Percentiles rank a stretch among this genome's conserved stretches.
Evolutionary conservation across 2,888 invertebrate species (phyloP).

Genomic region (Drosophila subsilvestris): DNA sequence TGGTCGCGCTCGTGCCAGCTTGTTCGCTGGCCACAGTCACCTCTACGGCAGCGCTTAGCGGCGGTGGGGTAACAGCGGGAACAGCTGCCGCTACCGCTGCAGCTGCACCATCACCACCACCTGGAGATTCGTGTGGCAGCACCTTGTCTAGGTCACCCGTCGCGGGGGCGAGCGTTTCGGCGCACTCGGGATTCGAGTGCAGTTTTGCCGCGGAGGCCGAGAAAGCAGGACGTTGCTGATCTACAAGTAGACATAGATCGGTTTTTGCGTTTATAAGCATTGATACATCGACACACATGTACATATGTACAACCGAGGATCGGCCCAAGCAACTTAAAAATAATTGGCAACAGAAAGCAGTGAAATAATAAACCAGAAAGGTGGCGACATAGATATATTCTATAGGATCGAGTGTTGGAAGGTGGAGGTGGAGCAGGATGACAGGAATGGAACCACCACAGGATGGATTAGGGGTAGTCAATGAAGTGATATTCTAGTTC

Average conservation of each 20-base stretch:
- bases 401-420: constrained; percentile 6
- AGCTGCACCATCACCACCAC: constrained; percentile 1
- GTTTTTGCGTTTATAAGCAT: constrained; percentile 68
- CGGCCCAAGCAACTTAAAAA: constrained; percentile 62
- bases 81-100: constrained; percentile 34
- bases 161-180: constrained; percentile 48
- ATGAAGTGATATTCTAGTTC: constrained; percentile 1
- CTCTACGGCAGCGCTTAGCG: constrained; percentile 59
- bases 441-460: constrained; percentile 22
- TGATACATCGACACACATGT: constrained; percentile 63
- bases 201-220: constrained; percentile 84
- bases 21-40: constrained; percentile 55
- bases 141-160: constrained; percentile 42
- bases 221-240: constrained; percentile 85
- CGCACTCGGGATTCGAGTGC: constrained; percentile 78
- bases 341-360: constrained; percentile 74
- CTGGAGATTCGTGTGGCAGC: constrained; percentile 16
- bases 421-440: constrained; percentile 11
- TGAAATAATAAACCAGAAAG: constrained; percentile 39
- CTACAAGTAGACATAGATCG: constrained; percentile 84
- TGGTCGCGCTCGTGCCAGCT: constrained; percentile 47
- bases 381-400: constrained; percentile 5
- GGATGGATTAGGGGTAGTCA: constrained; percentile 1
- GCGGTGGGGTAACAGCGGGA: constrained; percentile 58
- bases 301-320: constrained; percentile 56